Conservation (phyloP, 2,797 vertebrate species). For the Dermochelys coriacea region DNA sequence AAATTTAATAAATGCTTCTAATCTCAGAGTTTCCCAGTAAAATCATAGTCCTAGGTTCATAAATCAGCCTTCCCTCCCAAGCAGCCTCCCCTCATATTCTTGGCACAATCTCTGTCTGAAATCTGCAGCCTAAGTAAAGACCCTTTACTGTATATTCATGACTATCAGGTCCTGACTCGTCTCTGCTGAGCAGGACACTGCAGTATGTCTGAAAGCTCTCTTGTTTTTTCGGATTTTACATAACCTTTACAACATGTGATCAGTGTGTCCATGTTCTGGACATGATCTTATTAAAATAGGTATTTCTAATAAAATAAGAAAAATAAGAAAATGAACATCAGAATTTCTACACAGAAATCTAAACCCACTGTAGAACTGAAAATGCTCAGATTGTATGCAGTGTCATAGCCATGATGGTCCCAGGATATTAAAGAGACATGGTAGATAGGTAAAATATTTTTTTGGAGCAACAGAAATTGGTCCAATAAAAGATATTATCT, state of each 20-base stretch:
- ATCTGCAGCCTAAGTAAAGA: neutral
- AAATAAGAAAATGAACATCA: neutral
- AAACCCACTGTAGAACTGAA: neutral
- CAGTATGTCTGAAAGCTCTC: neutral
- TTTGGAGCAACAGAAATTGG: neutral
- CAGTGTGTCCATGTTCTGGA: neutral
- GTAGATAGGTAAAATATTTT: no score
- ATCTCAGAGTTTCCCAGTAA: constrained; percentile 35
- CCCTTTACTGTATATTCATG: neutral
- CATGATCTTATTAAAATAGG: neutral
- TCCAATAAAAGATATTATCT: neutral
- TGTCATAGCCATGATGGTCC: neutral
- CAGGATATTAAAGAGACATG: neutral
- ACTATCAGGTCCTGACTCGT: neutral
- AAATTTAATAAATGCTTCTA: neutral
- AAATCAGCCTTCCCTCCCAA: constrained; percentile 33
- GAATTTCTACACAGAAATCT: neutral
- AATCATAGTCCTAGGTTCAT: constrained; percentile 25
- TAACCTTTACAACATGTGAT: neutral
- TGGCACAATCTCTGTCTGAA: neutral
- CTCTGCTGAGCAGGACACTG: neutral
- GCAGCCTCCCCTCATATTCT: constrained; percentile 6
- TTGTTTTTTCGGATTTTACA: neutral
- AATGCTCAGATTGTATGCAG: neutral
- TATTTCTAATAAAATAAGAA: neutral